Evolutionary conservation across 2,888 invertebrate species (phyloP).

Genomic region (Watsonalla binaria): DNA sequence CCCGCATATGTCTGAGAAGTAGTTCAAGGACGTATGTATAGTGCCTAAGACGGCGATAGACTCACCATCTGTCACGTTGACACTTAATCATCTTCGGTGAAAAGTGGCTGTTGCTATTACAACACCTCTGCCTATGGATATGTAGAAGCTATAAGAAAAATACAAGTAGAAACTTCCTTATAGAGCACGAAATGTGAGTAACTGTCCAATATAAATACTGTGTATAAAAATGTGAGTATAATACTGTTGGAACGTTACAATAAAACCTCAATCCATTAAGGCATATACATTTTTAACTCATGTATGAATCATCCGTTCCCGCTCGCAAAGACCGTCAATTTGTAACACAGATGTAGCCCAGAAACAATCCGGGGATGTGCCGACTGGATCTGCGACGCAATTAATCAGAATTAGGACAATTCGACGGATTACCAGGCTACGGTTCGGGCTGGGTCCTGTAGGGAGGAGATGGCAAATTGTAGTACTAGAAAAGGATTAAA

Average conservation of each 20-base stretch:
- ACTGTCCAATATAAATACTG: too few relatives aligned
- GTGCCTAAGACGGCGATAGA: too few relatives aligned
- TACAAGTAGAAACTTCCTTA: too few relatives aligned
- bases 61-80: too few relatives aligned
- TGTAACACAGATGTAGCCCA: conserved; percentile 9
- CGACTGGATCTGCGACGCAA: conserved; percentile 26
- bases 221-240: background rate
- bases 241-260: background rate
- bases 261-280: background rate
- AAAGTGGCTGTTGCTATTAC: too few relatives aligned
- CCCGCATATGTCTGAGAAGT: too few relatives aligned
- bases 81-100: too few relatives aligned
- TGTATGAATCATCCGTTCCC: background rate
- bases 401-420: conserved; percentile 29
- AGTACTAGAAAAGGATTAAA: background rate
- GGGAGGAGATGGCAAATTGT: background rate
- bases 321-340: conserved; percentile 9
- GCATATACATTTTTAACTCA: background rate
- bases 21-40: too few relatives aligned
- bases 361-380: conserved; percentile 25
- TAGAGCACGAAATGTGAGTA: too few relatives aligned
- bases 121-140: too few relatives aligned
- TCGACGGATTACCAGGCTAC: background rate
- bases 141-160: too few relatives aligned
- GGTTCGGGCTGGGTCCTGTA: background rate